Conservation (phyloP, 2,888 invertebrate species). For the Trissolcus brochymenae region DNA sequence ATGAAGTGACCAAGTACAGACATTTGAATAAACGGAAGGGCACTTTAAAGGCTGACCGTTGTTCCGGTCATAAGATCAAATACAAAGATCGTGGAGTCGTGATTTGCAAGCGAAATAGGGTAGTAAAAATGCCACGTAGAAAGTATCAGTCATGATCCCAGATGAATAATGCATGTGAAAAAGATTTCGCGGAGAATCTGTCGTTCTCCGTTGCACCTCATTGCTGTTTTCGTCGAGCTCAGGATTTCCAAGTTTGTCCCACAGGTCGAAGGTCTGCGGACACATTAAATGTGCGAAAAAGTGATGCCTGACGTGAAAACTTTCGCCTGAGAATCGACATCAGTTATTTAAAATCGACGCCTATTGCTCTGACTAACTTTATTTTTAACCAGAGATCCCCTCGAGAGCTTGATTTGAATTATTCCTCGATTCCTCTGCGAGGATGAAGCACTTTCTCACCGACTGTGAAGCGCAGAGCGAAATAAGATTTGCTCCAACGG, state of each 20-base stretch:
- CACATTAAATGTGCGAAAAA: constrained; percentile 43
- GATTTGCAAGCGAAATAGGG: constrained; percentile 63
- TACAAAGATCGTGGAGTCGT: constrained; percentile 59
- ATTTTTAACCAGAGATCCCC: constrained; percentile 33
- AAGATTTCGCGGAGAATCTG: constrained; percentile 58
- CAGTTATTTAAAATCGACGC: constrained; percentile 45
- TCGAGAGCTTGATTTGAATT: constrained; percentile 26
- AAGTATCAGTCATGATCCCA: constrained; percentile 71
- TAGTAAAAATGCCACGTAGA: constrained; percentile 69
- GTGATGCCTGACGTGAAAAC: constrained; percentile 49
- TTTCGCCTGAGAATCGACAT: constrained; percentile 38
- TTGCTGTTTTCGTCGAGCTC: constrained; percentile 42
- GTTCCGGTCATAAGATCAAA: constrained; percentile 49
- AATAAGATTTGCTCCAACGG: constrained; percentile 39
- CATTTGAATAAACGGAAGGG: constrained; percentile 29
- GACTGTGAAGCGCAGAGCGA: constrained; percentile 13
- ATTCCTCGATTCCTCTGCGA: constrained; percentile 26
- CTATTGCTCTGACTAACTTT: constrained; percentile 38
- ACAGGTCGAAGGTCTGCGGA: constrained; percentile 41
- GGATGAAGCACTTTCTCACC: constrained; percentile 29
- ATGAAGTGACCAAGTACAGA: constrained; percentile 37
- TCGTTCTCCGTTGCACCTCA: constrained; percentile 36
- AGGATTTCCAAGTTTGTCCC: constrained; percentile 22
- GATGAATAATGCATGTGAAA: constrained; percentile 72
- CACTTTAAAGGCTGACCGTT: constrained; percentile 45